Base-by-base conservation (phyloP, 2,113 vertebrate genomes). In the Eptesicus fuscus region DNA sequence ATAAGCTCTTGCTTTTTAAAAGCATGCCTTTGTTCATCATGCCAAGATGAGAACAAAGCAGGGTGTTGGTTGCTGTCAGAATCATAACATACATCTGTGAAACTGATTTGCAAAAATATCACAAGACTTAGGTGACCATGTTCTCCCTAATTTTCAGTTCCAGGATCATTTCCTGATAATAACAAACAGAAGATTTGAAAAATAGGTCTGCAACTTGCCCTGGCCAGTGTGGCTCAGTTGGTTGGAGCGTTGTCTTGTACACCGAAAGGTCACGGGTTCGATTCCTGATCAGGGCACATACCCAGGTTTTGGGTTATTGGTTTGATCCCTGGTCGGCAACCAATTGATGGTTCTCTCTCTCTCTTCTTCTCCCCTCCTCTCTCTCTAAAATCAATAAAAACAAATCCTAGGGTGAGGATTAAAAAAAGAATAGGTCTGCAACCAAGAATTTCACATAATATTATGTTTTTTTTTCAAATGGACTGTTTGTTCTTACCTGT, bases 401-500 rank as follows among this genome's bases (percentile, higher is more conserved):
- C 63, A 65, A 32, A 67, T 67, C 63, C 63, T 67, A n/a, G 14
- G 30, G 32, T 18, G 14, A 67, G 30, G 32, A n/a, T n/a, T 67
- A n/a, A n/a, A n/a, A 28, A 67, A 69, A 53, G 92, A 90, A 7
- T 3, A 61, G 32, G 28, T 88, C 71, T 79, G 32, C 42, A 56
- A 85, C 8, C 9, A 79, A 74, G 74, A 87, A 67, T 28, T 59
- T 63, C 30, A 49, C 18, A 35, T 51, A 12, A 28, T 17, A 47
- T 28, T 25, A 20, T 14, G 1, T 49, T 16, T 22, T 28, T 47
- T 92, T 61, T 78, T 42, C 16, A 56, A 87, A 74, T 2, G 77
- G 76, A 71, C 2, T 32, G 65, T 69, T 18, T 74, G 90, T 56
- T 88, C 98, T 98, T 97, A 99, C 99, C 99, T 97, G 99, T 99